Evolutionary conservation across 1,140 invertebrate species (phyloP).

Genomic region (Drosophila repletoides): DNA sequence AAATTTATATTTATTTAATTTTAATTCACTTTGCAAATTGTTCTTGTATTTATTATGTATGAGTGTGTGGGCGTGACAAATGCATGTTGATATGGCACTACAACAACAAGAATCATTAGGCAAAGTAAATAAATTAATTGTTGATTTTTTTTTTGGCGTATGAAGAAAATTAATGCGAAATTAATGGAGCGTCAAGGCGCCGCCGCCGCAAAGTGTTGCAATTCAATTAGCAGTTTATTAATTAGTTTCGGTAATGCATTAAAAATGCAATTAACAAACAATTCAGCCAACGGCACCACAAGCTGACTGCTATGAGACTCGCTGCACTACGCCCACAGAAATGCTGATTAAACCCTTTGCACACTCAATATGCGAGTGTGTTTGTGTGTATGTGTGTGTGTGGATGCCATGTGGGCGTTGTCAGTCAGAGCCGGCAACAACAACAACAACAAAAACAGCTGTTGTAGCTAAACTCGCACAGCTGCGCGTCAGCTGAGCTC

Average conservation of each 20-base stretch:
- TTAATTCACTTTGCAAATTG: slow-evolving; percentile 39
- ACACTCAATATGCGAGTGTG: neutral
- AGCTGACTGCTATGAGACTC: slow-evolving; percentile 30
- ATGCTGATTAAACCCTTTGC: slow-evolving; percentile 31
- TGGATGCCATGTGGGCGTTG: slow-evolving; percentile 65
- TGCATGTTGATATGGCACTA: slow-evolving; percentile 41
- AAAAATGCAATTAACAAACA: slow-evolving; percentile 1
- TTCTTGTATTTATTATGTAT: slow-evolving; percentile 1
- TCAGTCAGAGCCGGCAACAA: slow-evolving; percentile 35
- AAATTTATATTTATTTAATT: slow-evolving; percentile 54
- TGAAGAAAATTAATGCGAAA: slow-evolving; percentile 77
- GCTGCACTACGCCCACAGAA: slow-evolving; percentile 37
- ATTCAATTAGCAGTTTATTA: slow-evolving; percentile 75
- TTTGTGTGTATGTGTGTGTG: slow-evolving; percentile 14
- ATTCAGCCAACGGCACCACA: neutral
- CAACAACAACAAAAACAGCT: slow-evolving; percentile 57
- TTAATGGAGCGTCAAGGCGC: slow-evolving; percentile 75
- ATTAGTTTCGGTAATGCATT: slow-evolving; percentile 25
- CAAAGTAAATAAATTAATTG: slow-evolving; percentile 79
- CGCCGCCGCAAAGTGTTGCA: slow-evolving; percentile 48
- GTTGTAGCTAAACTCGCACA: slow-evolving; percentile 42
- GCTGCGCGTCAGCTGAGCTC: slow-evolving; percentile 40
- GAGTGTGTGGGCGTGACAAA: slow-evolving; percentile 43
- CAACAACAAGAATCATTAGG: slow-evolving; percentile 42
- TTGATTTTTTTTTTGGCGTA: slow-evolving; percentile 68